A percentile compares a stretch with the other conserved stretches of the same genome.
These are phyloP conservation scores for Atta cephalotes DNA, from an alignment of 1,140 invertebrate genomes.

Conservation along the genomic window DNA sequence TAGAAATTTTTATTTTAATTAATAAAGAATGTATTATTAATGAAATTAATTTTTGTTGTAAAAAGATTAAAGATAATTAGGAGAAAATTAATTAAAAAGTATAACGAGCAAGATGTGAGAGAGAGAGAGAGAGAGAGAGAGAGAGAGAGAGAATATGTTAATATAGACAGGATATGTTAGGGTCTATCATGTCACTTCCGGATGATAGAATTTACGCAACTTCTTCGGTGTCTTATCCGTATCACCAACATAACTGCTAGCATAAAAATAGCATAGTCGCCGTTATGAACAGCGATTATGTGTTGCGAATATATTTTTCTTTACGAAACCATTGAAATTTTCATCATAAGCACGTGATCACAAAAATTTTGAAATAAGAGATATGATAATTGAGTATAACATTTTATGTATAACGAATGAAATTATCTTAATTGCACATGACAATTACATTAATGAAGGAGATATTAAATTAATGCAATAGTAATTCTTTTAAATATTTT, in stretches of 20 bases:
- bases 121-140: slow-evolving; percentile 2
- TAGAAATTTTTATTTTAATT: slow-evolving; percentile 2
- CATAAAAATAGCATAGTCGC: slow-evolving; percentile 13
- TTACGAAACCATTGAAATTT: neutral
- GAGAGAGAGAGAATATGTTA: neutral
- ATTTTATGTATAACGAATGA: too few species aligned
- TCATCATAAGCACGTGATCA: neutral
- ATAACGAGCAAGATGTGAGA: neutral
- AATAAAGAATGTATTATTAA: neutral
- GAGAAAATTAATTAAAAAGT: too few species aligned
- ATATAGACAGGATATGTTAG: slow-evolving; percentile 1
- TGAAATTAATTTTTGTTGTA: neutral
- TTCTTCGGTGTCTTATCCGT: slow-evolving; percentile 37
- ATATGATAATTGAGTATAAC: neutral
- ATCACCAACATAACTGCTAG: slow-evolving; percentile 21
- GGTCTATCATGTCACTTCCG: slow-evolving; percentile 46
- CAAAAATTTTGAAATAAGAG: neutral
- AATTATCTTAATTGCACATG: neutral
- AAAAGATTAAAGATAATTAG: neutral
- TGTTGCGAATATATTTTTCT: neutral
- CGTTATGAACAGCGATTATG: slow-evolving; percentile 22
- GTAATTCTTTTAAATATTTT: neutral
- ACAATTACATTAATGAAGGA: neutral
- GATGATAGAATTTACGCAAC: slow-evolving; percentile 60
- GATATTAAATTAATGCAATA: neutral